phyloP scores from a whole-genome alignment of 2,797 vertebrate species.

The Phrynocephalus guinanensis region DNA sequence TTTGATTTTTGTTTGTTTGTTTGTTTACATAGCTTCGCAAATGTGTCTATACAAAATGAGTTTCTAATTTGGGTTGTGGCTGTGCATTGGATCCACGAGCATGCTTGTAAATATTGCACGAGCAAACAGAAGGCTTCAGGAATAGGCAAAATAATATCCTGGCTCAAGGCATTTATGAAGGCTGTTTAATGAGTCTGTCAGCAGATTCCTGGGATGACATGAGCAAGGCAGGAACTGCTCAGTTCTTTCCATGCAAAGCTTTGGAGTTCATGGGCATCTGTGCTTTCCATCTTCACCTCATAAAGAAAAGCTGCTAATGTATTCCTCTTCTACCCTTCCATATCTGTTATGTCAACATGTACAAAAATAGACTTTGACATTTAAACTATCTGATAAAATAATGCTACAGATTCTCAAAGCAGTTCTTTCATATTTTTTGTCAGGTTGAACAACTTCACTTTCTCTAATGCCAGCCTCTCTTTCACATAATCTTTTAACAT shows the following conservation, averaged over 20 bases:
- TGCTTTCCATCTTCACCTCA: conserved; percentile 48
- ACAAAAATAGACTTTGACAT: neutral
- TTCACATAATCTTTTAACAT: neutral
- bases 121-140: conserved; percentile 28
- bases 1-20: no score
- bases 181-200: conserved; percentile 45
- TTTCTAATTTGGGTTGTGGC: neutral
- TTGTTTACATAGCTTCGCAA: neutral
- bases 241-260: conserved; percentile 30
- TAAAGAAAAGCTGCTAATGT: conserved; percentile 41
- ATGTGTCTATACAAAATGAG: neutral
- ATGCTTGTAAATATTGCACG: neutral
- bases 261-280: conserved; percentile 50
- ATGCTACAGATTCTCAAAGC: conserved; percentile 23
- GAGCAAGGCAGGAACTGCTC: conserved; percentile 38
- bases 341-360: conserved; percentile 30
- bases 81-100: neutral
- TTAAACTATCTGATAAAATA: conserved; percentile 25
- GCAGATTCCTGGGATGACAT: neutral
- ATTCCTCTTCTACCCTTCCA: conserved; percentile 25
- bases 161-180: neutral
- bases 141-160: neutral
- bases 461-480: neutral
- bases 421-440: conserved; percentile 35
- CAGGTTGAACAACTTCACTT: conserved; percentile 32